Conservation (phyloP, 2,888 invertebrate species). For the Protonemura montana region DNA sequence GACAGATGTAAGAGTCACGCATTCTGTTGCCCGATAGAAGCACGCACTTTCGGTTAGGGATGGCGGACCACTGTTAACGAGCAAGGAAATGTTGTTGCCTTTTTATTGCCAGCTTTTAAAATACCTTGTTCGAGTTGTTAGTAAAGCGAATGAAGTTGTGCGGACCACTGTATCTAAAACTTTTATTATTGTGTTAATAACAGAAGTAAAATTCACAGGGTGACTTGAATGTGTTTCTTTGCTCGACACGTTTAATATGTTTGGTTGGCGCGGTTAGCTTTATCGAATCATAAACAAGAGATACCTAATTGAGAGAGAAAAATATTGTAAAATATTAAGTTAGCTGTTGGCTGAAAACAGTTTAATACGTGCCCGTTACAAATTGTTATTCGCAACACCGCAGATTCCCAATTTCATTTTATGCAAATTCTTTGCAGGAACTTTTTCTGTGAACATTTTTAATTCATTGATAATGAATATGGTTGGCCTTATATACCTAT, state of each 20-base stretch:
- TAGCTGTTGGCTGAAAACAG: not conserved
- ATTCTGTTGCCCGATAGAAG: not conserved
- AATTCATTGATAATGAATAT: not conserved
- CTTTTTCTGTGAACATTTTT: not conserved
- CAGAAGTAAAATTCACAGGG: not conserved
- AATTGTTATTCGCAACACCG: not conserved
- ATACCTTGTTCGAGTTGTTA: not conserved
- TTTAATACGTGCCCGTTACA: not conserved
- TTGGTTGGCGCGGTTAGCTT: not conserved
- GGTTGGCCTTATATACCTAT: not conserved
- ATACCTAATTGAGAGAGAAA: not conserved
- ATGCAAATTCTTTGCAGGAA: not conserved
- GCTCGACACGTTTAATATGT: not conserved
- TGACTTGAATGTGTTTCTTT: not conserved
- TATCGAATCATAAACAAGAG: not conserved
- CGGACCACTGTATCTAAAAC: not conserved
- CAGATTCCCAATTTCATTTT: not conserved
- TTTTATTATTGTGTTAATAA: not conserved
- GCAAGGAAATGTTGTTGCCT: not conserved
- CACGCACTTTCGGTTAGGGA: not conserved
- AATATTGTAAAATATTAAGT: not conserved
- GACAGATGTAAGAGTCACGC: slow-evolving; percentile 12
- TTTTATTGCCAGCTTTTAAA: not conserved
- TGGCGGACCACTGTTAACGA: not conserved
- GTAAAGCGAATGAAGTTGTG: not conserved